phyloP scores from a whole-genome alignment of 2,888 invertebrate genomes.

The Rhodophaea formosa region DNA sequence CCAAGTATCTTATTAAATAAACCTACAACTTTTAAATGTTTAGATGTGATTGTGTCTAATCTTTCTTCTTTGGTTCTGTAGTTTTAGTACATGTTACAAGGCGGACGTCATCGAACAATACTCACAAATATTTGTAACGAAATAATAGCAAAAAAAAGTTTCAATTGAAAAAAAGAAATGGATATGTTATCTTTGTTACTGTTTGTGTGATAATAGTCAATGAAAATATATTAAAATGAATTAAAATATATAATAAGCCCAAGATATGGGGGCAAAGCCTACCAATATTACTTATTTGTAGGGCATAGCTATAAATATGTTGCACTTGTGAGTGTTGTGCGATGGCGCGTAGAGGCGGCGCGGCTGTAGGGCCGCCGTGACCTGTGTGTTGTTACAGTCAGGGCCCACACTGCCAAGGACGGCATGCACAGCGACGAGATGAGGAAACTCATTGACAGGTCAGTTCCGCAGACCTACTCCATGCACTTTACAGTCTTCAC shows the following conservation, averaged over 20 bases:
- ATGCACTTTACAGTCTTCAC: slow-evolving; percentile 23
- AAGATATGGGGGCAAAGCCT: no score
- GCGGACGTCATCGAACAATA: slow-evolving; percentile 47
- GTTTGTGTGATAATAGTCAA: no score
- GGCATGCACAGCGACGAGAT: slow-evolving; percentile 97
- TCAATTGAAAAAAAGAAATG: not conserved
- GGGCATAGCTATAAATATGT: no score
- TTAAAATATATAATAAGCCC: no score
- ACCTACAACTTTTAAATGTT: slow-evolving; percentile 52
- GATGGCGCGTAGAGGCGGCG: slow-evolving; percentile 57
- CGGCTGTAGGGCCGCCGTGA: slow-evolving; percentile 77
- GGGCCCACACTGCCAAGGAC: slow-evolving; percentile 90
- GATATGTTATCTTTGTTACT: no score
- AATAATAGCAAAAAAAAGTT: not conserved
- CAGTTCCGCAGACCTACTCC: slow-evolving; percentile 77
- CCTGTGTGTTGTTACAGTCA: slow-evolving; percentile 82
- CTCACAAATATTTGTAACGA: slow-evolving; percentile 29
- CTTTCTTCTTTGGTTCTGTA: slow-evolving; percentile 63
- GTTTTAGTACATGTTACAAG: slow-evolving; percentile 67
- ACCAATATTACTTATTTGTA: no score
- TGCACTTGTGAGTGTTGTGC: slow-evolving; percentile 44
- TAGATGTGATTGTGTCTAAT: slow-evolving; percentile 75
- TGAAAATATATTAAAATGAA: no score
- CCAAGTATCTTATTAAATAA: slow-evolving; percentile 36
- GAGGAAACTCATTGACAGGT: slow-evolving; percentile 98